phyloP scores from a whole-genome alignment of 2,797 vertebrate species.

The Lutjanus argentimaculatus region DNA sequence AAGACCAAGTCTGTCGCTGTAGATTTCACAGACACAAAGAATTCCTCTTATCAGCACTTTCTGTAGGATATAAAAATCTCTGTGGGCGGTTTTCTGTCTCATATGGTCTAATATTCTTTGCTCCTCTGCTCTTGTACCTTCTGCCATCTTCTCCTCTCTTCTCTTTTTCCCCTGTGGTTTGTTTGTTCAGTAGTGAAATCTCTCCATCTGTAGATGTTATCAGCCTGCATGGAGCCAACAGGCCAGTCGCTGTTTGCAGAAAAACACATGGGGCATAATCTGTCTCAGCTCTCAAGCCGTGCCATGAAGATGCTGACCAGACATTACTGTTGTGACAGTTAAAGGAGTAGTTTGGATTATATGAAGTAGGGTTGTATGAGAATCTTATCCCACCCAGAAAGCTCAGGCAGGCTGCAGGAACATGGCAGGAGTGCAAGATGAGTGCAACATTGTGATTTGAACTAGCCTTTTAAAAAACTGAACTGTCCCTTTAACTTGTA shows the following conservation, averaged over 20 bases:
- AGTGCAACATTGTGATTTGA: too few relatives aligned
- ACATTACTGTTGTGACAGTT: slow-evolving; percentile 7
- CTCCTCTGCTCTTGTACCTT: neutral
- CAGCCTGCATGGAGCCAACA: slow-evolving; percentile 27
- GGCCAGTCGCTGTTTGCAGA: slow-evolving; percentile 32
- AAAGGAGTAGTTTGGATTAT: too few relatives aligned
- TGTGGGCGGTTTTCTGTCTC: neutral
- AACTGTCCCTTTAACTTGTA: too few relatives aligned
- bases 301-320: slow-evolving; percentile 8
- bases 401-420: too few relatives aligned
- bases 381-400: too few relatives aligned
- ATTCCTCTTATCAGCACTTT: slow-evolving; percentile 16
- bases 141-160: slow-evolving; percentile 10
- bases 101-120: neutral
- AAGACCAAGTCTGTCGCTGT: slow-evolving; percentile 16
- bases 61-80: neutral
- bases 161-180: neutral
- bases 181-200: slow-evolving; percentile 41
- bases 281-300: slow-evolving; percentile 12
- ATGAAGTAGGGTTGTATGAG: too few relatives aligned
- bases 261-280: slow-evolving; percentile 36
- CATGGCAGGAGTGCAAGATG: too few relatives aligned
- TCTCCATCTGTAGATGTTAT: slow-evolving; percentile 59
- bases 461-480: too few relatives aligned
- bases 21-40: slow-evolving; percentile 27